phyloP scores from a whole-genome alignment of 2,113 vertebrate species.

The Rhodinocichla rosea region DNA sequence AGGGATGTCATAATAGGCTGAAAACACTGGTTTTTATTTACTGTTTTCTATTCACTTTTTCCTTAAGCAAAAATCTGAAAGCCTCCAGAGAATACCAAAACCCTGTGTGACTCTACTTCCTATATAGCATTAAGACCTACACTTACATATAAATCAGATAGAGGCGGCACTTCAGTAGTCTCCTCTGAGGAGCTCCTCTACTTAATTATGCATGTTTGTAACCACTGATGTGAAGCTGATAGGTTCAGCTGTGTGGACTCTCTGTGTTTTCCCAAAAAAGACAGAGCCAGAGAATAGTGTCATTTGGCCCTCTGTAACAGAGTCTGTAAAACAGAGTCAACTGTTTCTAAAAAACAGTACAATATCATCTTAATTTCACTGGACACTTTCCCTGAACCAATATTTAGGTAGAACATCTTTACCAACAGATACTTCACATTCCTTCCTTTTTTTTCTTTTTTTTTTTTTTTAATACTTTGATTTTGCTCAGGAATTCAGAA shows the following conservation, averaged over 20 bases:
- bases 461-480: not conserved
- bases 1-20: not conserved
- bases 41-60: not conserved
- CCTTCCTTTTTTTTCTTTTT: not conserved
- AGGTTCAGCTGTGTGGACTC: not conserved
- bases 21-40: not conserved
- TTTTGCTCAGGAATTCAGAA: not conserved
- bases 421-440: not conserved
- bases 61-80: not conserved
- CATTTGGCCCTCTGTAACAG: not conserved
- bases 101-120: not conserved
- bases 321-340: not conserved
- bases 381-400: not conserved
- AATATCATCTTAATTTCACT: not conserved
- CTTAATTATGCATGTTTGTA: not conserved
- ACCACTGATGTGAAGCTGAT: not conserved
- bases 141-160: not conserved
- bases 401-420: not conserved
- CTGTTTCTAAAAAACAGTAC: not conserved
- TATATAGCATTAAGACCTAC: not conserved
- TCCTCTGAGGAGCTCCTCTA: constrained; percentile 2
- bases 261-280: not conserved
- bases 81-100: not conserved
- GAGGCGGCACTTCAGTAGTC: not conserved
- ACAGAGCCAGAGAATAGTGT: not conserved